Base-by-base conservation (phyloP, 2,797 vertebrate genomes). In the Etheostoma nigrum region DNA sequence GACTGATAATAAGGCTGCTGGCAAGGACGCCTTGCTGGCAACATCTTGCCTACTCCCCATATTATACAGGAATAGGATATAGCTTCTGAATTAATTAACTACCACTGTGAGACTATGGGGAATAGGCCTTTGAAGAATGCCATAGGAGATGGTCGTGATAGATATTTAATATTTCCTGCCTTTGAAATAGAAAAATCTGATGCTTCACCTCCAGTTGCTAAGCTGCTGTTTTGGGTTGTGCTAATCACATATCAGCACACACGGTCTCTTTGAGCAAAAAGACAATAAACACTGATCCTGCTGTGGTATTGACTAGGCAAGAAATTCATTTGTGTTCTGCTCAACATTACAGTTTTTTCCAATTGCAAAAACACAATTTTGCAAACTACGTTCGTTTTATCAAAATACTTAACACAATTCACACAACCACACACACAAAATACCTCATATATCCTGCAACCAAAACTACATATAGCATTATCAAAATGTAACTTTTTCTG, bases 1-100 rank as follows among this genome's bases (percentile, higher is more conserved):
- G 82, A 81, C 51, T 76, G 81, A 90, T 88, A 78, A 87, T 83
- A 81, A 66, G 65, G 61, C 76, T 74, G 53, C 77, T 89, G 87
- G 84, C 83, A 90, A 88, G 88, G 76, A 83, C 63, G 19, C 52
- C 78, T 72, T 44, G 61, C 60, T 88, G 86, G 82, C 87, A 90
- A 30, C 84, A 55, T 67, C 78, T 76, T 63, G 42, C 68, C 76
- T 77, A 45, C 70, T 82, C 63, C 47, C 49, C 47, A 52, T 76
- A 79, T 72, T 67, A 82, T 78, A 63, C 68, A 63, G 73, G 72
- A 78, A 78, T 74, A 68, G 69, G 69, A 85, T 73, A 82, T 63
- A 66, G 65, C 63, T 51, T 42, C 44, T 51, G 82, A 82, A 82
- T 88, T 81, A 88, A 84, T 83, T 80, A 82, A 68, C 69, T 33